A percentile compares a stretch with the other conserved stretches of the same genome.
Evolutionary conservation across 64 coral and sea anemone genomes (phyloP).

Genomic region (Stylophora pistillata): DNA sequence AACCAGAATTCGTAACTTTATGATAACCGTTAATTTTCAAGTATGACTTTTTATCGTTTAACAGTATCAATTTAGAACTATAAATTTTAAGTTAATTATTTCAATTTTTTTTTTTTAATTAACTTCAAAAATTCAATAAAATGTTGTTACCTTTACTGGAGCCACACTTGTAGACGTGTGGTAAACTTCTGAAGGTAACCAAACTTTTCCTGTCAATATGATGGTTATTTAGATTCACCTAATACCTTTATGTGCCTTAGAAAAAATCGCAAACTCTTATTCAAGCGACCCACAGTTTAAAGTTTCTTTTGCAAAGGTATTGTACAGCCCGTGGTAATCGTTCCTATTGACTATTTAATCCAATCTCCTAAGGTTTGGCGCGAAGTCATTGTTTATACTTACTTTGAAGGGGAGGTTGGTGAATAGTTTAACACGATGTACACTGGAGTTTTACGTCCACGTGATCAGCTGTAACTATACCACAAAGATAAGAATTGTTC

Average conservation of each 20-base stretch:
- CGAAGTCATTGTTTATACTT: neutral
- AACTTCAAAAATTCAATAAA: neutral
- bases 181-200: conserved; percentile 4
- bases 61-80: too few relatives aligned
- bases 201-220: neutral
- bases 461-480: conserved; percentile 1
- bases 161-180: neutral
- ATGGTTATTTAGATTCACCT: conserved; percentile 1
- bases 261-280: neutral
- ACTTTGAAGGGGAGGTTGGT: neutral
- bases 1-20: too few relatives aligned
- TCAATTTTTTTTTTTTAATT: too few relatives aligned
- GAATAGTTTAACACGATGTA: neutral
- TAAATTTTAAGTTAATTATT: too few relatives aligned
- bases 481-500: conserved; percentile 1
- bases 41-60: too few relatives aligned
- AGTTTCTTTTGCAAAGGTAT: neutral
- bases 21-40: too few relatives aligned
- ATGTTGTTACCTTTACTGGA: conserved; percentile 4
- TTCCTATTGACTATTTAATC: conserved; percentile 20
- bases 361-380: neutral
- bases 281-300: neutral
- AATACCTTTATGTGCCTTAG: neutral
- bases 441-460: neutral
- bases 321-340: neutral